phyloP scores from a whole-genome alignment of 2,888 invertebrate genomes.

The Nephrocerus scutellatus region DNA sequence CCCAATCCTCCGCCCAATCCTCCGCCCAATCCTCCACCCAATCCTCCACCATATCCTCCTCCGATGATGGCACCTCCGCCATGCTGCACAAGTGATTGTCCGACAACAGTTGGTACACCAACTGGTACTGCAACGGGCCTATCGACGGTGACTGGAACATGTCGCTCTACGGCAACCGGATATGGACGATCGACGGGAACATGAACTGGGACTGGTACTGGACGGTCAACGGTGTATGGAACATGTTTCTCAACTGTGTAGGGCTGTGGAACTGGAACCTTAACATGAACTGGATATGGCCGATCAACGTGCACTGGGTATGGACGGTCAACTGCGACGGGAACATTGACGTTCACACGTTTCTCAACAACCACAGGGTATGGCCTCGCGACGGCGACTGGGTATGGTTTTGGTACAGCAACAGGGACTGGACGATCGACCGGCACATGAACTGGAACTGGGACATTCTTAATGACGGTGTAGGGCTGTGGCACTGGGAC shows the following conservation, averaged over 20 bases:
- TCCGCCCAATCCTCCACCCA: constrained; percentile 26
- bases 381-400: constrained; percentile 60
- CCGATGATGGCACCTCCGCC: constrained; percentile 29
- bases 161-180: constrained; percentile 56
- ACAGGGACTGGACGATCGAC: constrained; percentile 63
- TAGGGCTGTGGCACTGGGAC: constrained; percentile 58
- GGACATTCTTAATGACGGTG: constrained; percentile 52
- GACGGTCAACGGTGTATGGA: constrained; percentile 51
- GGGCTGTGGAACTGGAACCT: constrained; percentile 53
- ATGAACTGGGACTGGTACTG: constrained; percentile 58
- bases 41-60: constrained; percentile 23
- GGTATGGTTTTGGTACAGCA: constrained; percentile 61
- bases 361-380: constrained; percentile 55
- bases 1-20: constrained; percentile 11
- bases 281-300: constrained; percentile 52
- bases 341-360: constrained; percentile 59
- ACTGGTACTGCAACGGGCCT: constrained; percentile 45
- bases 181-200: constrained; percentile 63
- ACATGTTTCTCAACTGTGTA: constrained; percentile 59
- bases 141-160: constrained; percentile 32
- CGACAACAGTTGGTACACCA: constrained; percentile 44
- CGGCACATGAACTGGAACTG: constrained; percentile 55
- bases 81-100: constrained; percentile 38
- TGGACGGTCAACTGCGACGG: constrained; percentile 60
- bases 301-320: constrained; percentile 60